Conservation (phyloP, 2,797 vertebrate species). For the Acestrorhynchus altus region DNA sequence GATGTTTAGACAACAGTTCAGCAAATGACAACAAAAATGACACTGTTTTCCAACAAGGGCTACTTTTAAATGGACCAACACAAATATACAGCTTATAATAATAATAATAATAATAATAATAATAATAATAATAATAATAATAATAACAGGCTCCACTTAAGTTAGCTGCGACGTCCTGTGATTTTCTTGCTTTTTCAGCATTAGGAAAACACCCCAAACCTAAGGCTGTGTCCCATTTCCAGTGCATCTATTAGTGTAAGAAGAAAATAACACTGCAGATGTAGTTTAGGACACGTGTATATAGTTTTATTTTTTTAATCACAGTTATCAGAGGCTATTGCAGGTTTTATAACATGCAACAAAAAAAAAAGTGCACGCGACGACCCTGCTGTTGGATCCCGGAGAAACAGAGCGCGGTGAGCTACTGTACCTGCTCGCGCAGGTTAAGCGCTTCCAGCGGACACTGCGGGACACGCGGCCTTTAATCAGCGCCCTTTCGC, state of each 20-base stretch:
- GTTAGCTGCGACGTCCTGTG: neutral
- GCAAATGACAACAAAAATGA: neutral
- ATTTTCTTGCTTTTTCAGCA: neutral
- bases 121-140: no score
- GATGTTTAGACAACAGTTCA: neutral
- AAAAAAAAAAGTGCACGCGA: neutral
- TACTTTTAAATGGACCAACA: neutral
- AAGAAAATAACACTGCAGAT: no score
- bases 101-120: no score
- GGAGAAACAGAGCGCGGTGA: conserved; percentile 60
- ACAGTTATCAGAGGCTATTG: no score
- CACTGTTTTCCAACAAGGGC: neutral
- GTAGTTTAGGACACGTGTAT: no score
- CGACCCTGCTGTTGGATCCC: neutral
- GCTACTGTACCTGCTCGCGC: conserved; percentile 75
- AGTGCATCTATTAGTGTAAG: no score
- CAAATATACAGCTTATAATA: neutral
- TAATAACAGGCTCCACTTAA: neutral
- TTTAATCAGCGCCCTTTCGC: conserved; percentile 53
- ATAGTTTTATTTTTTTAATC: no score
- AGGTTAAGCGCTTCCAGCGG: conserved; percentile 70
- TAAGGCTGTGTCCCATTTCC: no score
- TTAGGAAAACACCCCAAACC: no score
- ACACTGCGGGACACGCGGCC: conserved; percentile 46
- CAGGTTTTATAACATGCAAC: conserved; percentile 7